A percentile compares a stretch with the other conserved stretches of the same genome.
Evolutionary conservation across 1,140 invertebrate genomes (phyloP).

Genomic region (Centruroides sculpturatus): DNA sequence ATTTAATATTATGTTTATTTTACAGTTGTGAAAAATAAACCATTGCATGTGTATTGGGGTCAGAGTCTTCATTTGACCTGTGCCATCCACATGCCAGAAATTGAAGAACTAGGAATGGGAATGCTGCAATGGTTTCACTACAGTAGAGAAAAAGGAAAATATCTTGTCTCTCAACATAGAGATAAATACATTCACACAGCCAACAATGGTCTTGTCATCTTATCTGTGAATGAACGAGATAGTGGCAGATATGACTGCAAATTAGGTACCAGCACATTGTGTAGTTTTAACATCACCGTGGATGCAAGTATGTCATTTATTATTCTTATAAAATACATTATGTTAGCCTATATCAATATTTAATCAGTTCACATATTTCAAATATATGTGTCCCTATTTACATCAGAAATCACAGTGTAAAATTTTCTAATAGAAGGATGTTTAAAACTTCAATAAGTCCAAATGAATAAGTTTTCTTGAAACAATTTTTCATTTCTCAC

Average conservation of each 20-base stretch:
- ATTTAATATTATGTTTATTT: neutral
- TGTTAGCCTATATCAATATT: too few relatives aligned
- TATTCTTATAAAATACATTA: too few relatives aligned
- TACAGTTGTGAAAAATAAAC: conserved; percentile 51
- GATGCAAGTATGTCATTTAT: conserved; percentile 40
- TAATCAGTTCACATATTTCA: too few relatives aligned
- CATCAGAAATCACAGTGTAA: too few relatives aligned
- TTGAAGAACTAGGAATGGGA: conserved; percentile 10
- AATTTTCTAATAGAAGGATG: too few relatives aligned
- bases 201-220: conserved; percentile 75
- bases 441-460: too few relatives aligned
- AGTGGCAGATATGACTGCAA: conserved; percentile 81
- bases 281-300: conserved; percentile 82
- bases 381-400: too few relatives aligned
- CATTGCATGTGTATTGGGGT: conserved; percentile 70
- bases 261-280: conserved; percentile 59
- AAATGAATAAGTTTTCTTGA: too few relatives aligned
- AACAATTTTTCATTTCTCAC: too few relatives aligned
- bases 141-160: conserved; percentile 62
- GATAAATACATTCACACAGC: conserved; percentile 87
- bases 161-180: conserved; percentile 34
- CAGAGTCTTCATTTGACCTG: conserved; percentile 85
- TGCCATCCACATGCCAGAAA: conserved; percentile 66
- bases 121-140: conserved; percentile 47
- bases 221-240: conserved; percentile 73